Evolutionary conservation across 2,113 vertebrate species (phyloP), one percentile per base, ranked within the genome.

Genomic region (Peromyscus polionotus): DNA sequence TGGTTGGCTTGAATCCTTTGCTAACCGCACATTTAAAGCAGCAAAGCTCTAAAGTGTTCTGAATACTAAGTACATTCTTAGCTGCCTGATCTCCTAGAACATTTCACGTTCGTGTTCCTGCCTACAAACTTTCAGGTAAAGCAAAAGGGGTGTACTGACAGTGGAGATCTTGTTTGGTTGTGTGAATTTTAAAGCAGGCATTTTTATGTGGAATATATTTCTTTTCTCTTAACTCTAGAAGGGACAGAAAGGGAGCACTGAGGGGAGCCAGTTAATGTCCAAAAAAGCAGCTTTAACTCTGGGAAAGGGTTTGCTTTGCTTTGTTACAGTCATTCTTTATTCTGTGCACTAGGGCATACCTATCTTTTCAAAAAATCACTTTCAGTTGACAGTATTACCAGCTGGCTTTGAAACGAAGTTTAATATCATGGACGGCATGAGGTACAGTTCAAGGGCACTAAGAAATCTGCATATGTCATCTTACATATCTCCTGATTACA

Each of bases 321-420:
- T n/a, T 68, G 54, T 61, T 80, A 48, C 1, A 3, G 48, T 79
- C 77, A 90, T 48, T 68, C 28, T 94, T 95, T 79, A 92, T 36
- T 93, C 51, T 89, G 1, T 91, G 7, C 91, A 63, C 57, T 95
- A 94, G 83, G 36, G 31, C 20, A 39, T 97, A 19, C 65, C 19
- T 97, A 24, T 88, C 39, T 95, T 97, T 97, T 92, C 85, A 83
- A 85, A 77, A 88, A 59, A 24, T 85, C 91, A 33, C 45, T 94
- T 96, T 33, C 79, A 79, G 11, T 86, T 95, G 93, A 65, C 94
- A 95, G 19, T 61, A 0, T 96, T 73, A 92, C 48, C 76, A 97
- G 28, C 79, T 92, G 89, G 51, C 36, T 97, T 84, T 97, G 95
- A 93, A 92, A 95, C 90, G 33, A 68, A 96, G 91, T 87, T 51